Evolutionary conservation across 2,888 invertebrate species (phyloP).

Genomic region (Polydrusus cervinus): DNA sequence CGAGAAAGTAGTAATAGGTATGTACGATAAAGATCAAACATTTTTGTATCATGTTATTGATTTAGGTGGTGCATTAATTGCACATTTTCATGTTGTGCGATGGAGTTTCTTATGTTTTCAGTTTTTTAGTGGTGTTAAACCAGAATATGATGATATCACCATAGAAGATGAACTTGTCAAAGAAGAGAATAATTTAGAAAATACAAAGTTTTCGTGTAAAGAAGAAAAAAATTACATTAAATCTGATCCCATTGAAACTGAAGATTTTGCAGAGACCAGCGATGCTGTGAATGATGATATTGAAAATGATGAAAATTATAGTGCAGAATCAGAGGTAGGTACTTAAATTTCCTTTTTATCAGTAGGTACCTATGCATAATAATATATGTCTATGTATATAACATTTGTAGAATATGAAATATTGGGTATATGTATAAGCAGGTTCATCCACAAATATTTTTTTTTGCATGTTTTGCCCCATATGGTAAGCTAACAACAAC

Average conservation of each 20-base stretch:
- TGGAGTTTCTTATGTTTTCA: too few relatives aligned
- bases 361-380: too few relatives aligned
- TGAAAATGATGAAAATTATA: slow-evolving; percentile 15
- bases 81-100: too few relatives aligned
- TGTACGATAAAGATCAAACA: background rate
- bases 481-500: too few relatives aligned
- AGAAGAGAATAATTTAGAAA: slow-evolving; percentile 31
- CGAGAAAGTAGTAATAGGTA: background rate
- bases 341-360: too few relatives aligned
- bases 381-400: too few relatives aligned
- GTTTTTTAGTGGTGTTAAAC: slow-evolving; percentile 3
- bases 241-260: slow-evolving; percentile 31
- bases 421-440: background rate
- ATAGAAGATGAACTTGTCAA: slow-evolving; percentile 21
- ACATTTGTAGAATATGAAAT: background rate
- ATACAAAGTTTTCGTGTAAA: slow-evolving; percentile 14
- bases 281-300: slow-evolving; percentile 16
- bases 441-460: too few relatives aligned
- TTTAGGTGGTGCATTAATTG: too few relatives aligned
- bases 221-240: slow-evolving; percentile 25
- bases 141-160: background rate
- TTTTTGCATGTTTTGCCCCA: too few relatives aligned
- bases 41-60: too few relatives aligned
- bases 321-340: slow-evolving; percentile 38
- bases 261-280: slow-evolving; percentile 13